These are phyloP conservation scores for Neoitamus cyanurus DNA, from an alignment of 2,888 invertebrate genomes.

Conservation along the genomic window DNA sequence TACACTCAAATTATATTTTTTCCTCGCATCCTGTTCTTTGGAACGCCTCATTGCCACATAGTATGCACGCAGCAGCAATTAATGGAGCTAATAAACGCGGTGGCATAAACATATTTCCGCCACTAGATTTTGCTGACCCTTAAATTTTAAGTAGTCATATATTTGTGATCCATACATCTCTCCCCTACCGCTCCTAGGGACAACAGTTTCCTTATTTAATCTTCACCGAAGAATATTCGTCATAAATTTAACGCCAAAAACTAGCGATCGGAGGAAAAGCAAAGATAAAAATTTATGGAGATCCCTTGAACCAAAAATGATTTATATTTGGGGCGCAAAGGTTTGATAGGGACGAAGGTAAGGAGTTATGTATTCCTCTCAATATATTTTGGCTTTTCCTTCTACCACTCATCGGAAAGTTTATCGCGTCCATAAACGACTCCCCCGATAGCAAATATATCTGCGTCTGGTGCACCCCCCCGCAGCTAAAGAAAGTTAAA, in stretches of 20 bases:
- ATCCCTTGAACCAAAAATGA: conserved; percentile 15
- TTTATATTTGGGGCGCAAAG: conserved; percentile 5
- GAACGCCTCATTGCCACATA: too few species aligned
- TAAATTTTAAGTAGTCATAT: background rate
- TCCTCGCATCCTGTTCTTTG: background rate
- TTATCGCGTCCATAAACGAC: conserved; percentile 30
- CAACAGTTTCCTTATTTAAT: conserved; percentile 5
- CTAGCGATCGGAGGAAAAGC: background rate
- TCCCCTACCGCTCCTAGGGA: background rate
- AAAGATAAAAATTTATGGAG: conserved; percentile 5
- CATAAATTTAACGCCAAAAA: conserved; percentile 23
- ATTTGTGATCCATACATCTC: background rate
- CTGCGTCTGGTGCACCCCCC: background rate
- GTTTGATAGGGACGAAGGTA: conserved; percentile 4
- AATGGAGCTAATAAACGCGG: background rate
- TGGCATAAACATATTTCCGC: background rate
- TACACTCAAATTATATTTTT: background rate
- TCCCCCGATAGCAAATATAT: background rate
- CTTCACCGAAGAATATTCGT: background rate
- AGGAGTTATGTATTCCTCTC: conserved; percentile 11
- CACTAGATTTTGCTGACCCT: background rate
- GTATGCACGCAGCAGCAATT: background rate
- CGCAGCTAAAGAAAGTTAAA: conserved; percentile 11
- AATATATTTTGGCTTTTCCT: background rate
- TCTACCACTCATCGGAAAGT: conserved; percentile 32